These are phyloP conservation scores for Anneissia japonica DNA, from an alignment of 35 echinoderm and acorn worm species.

Conservation along the genomic window DNA sequence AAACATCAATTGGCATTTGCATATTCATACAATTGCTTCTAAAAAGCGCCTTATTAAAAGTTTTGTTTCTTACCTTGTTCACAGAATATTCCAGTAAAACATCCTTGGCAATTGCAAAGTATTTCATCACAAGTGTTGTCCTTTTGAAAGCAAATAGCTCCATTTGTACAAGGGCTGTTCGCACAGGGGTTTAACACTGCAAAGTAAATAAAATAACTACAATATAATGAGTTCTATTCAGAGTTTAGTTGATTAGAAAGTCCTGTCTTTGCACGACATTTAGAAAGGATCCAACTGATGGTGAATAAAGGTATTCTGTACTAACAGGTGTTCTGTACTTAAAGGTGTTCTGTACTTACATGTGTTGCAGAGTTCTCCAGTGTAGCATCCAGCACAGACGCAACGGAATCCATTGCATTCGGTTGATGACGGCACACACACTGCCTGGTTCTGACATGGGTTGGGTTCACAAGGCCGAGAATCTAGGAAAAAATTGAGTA, in stretches of 20 bases:
- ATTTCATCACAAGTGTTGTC: constrained; percentile 32
- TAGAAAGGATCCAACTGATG: too few species aligned
- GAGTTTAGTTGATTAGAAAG: too few species aligned
- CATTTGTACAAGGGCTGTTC: constrained; percentile 63
- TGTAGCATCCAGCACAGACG: constrained; percentile 31
- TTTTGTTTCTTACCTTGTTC: constrained; percentile 47
- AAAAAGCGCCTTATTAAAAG: too few species aligned
- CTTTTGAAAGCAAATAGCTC: constrained; percentile 42
- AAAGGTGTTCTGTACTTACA: constrained; percentile 21
- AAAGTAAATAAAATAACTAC: constrained; percentile 18
- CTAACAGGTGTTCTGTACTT: too few species aligned
- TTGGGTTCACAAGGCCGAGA: constrained; percentile 29
- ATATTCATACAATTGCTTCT: not conserved
- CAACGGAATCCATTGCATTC: constrained; percentile 39
- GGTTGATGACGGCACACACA: not conserved
- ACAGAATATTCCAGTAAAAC: constrained; percentile 51
- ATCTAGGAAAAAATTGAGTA: constrained; percentile 23
- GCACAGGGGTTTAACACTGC: constrained; percentile 54
- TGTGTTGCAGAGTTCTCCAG: constrained; percentile 9
- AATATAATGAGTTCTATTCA: too few species aligned
- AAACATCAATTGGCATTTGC: not conserved
- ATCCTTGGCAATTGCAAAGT: constrained; percentile 61
- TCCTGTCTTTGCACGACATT: too few species aligned
- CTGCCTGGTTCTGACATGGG: constrained; percentile 40
- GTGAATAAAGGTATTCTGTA: too few species aligned